phyloP scores from a whole-genome alignment of 2,888 invertebrate genomes.

The Eupithecia inturbata region DNA sequence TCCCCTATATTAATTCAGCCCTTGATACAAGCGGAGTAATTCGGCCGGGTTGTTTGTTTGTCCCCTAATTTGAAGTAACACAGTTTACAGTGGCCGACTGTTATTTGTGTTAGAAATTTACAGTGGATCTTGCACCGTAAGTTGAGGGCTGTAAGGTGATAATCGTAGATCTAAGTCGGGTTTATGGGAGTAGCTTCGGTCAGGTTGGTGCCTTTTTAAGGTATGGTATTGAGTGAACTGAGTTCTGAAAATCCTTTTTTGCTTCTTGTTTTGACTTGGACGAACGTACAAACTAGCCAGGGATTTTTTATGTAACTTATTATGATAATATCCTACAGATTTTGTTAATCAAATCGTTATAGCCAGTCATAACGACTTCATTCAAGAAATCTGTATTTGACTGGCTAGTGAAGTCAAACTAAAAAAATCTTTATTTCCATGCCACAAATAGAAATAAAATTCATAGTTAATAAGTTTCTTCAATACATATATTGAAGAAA shows the following conservation, averaged over 20 bases:
- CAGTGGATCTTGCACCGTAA: conserved; percentile 47
- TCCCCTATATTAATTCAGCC: conserved; percentile 56
- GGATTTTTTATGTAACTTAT: too few relatives aligned
- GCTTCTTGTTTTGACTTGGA: not conserved
- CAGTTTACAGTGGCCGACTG: conserved; percentile 65
- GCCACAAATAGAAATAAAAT: too few relatives aligned
- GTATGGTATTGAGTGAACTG: not conserved
- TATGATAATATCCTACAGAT: too few relatives aligned
- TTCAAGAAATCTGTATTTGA: too few relatives aligned
- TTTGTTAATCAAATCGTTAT: too few relatives aligned
- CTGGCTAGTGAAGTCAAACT: not conserved
- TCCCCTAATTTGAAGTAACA: conserved; percentile 73
- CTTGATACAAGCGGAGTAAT: conserved; percentile 64
- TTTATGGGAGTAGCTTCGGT: not conserved
- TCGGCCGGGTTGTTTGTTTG: conserved; percentile 62
- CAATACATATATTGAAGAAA: too few relatives aligned
- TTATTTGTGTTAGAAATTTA: conserved; percentile 72
- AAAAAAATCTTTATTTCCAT: not conserved
- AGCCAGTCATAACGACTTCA: too few relatives aligned
- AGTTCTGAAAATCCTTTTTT: not conserved
- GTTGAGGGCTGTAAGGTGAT: conserved; percentile 18
- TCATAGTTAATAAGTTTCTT: too few relatives aligned
- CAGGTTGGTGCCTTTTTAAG: too few relatives aligned
- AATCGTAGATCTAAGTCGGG: conserved; percentile 17
- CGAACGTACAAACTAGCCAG: not conserved